Evolutionary conservation across 2,797 vertebrate species (phyloP).

Genomic region (Fistularia commersonii): DNA sequence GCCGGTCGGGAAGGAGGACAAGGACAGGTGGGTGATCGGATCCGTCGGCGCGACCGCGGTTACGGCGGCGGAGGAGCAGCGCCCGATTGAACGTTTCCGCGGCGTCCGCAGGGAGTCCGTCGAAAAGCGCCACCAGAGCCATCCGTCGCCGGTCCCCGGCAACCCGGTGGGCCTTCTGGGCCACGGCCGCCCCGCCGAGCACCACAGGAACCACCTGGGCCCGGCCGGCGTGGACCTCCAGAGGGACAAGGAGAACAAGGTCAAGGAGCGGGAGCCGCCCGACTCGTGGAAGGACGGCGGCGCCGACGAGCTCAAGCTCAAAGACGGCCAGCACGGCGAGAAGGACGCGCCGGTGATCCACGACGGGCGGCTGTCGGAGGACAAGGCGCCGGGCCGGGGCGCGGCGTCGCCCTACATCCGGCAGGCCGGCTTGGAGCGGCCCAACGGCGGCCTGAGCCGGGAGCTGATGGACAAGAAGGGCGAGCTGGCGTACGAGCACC

Average conservation of each 20-base stretch:
- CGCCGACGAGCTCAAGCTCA: slow-evolving; percentile 88
- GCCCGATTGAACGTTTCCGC: background rate
- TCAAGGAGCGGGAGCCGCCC: slow-evolving; percentile 85
- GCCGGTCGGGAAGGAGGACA: slow-evolving; percentile 90
- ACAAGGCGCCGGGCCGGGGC: slow-evolving; percentile 83
- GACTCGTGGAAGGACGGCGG: slow-evolving; percentile 83
- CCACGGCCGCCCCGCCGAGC: slow-evolving; percentile 85
- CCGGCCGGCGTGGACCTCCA: slow-evolving; percentile 81
- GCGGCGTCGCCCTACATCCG: slow-evolving; percentile 85
- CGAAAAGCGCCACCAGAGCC: slow-evolving; percentile 90
- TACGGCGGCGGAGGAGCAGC: background rate
- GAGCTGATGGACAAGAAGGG: slow-evolving; percentile 85
- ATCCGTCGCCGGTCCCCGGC: slow-evolving; percentile 87
- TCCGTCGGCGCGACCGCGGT: background rate
- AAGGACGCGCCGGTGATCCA: slow-evolving; percentile 83
- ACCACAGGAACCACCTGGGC: slow-evolving; percentile 84
- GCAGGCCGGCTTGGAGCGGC: slow-evolving; percentile 81
- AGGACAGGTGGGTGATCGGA: slow-evolving; percentile 84
- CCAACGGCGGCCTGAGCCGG: slow-evolving; percentile 80
- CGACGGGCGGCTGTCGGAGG: slow-evolving; percentile 80
- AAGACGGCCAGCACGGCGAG: slow-evolving; percentile 85
- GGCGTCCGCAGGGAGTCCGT: slow-evolving; percentile 79
- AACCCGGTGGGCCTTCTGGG: slow-evolving; percentile 83
- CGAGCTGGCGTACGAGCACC: slow-evolving; percentile 79
- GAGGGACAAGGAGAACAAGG: slow-evolving; percentile 89